These are phyloP conservation scores for Caenorhabditis uteleia DNA, from an alignment of 2,888 invertebrate genomes.

Conservation along the genomic window DNA sequence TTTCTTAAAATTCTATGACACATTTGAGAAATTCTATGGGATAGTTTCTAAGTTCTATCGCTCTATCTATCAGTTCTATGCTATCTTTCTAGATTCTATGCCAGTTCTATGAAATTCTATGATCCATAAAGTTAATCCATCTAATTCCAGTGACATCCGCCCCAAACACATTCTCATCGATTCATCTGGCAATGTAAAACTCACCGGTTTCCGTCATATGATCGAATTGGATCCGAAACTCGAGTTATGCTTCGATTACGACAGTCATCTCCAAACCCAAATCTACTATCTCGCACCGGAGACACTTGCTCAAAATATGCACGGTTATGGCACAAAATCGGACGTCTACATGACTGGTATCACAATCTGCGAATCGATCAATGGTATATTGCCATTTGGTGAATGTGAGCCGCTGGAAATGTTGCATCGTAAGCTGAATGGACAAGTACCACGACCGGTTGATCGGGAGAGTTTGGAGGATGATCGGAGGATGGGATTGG, in stretches of 20 bases:
- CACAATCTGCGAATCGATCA: conserved; percentile 84
- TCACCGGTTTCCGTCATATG: conserved; percentile 48
- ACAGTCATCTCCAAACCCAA: conserved; percentile 78
- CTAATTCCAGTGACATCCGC: conserved; percentile 41
- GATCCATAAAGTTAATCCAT: too few relatives aligned
- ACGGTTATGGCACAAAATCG: conserved; percentile 86
- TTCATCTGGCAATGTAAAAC: conserved; percentile 27
- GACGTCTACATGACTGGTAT: conserved; percentile 92
- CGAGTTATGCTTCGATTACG: conserved; percentile 77
- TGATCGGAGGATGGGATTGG: conserved; percentile 16
- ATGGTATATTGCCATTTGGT: conserved; percentile 80
- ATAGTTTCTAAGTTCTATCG: too few relatives aligned
- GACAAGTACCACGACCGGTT: conserved; percentile 30
- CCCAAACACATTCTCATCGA: conserved; percentile 47
- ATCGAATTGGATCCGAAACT: conserved; percentile 18
- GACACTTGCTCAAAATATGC: conserved; percentile 84
- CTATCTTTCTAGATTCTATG: neutral
- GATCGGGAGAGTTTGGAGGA: conserved; percentile 20
- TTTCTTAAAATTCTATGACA: too few relatives aligned
- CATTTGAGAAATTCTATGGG: too few relatives aligned
- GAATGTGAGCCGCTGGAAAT: conserved; percentile 86
- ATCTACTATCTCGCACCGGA: conserved; percentile 92
- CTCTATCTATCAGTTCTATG: too few relatives aligned
- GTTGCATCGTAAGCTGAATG: conserved; percentile 76
- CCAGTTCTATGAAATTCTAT: too few relatives aligned